These are phyloP conservation scores for Cabera pusaria DNA, from an alignment of 2,888 invertebrate genomes.

Conservation along the genomic window DNA sequence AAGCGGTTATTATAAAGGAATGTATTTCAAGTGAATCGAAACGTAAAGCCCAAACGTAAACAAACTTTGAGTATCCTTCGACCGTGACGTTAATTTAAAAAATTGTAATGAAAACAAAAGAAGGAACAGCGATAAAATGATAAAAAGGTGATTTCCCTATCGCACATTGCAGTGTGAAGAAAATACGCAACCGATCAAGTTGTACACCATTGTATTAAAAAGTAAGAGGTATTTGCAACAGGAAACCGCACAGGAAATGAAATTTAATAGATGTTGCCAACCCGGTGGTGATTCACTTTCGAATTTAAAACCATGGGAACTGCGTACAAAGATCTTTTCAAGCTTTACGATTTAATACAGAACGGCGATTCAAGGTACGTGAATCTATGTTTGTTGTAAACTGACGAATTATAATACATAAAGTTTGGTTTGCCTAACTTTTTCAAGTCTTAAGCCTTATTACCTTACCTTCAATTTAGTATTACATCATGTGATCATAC, in stretches of 20 bases:
- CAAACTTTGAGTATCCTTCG: conserved; percentile 30
- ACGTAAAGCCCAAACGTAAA: conserved; percentile 33
- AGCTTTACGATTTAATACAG: conserved; percentile 86
- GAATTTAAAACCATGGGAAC: conserved; percentile 63
- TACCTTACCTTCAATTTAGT: too few relatives aligned
- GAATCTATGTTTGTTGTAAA: too few relatives aligned
- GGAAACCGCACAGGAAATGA: conserved; percentile 73
- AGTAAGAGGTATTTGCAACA: conserved; percentile 34
- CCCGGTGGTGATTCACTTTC: conserved; percentile 51
- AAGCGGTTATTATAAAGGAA: conserved; percentile 4
- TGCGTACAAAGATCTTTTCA: conserved; percentile 69
- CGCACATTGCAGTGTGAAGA: conserved; percentile 22
- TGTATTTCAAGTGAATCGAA: conserved; percentile 19
- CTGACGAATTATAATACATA: too few relatives aligned
- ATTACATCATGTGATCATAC: too few relatives aligned
- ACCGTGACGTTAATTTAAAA: conserved; percentile 67
- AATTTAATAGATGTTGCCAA: conserved; percentile 57
- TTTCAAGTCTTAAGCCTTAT: too few relatives aligned
- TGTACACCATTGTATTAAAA: too few relatives aligned
- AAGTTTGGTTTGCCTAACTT: too few relatives aligned
- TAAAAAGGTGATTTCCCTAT: conserved; percentile 21
- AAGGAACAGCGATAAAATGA: conserved; percentile 34
- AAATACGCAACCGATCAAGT: too few relatives aligned
- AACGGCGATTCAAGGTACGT: conserved; percentile 85
- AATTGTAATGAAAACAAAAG: conserved; percentile 47